Percentiles rank a stretch among this genome's conserved stretches.
These are phyloP conservation scores for Bombyx mori DNA, from an alignment of 1,140 invertebrate species.

Conservation along the genomic window DNA sequence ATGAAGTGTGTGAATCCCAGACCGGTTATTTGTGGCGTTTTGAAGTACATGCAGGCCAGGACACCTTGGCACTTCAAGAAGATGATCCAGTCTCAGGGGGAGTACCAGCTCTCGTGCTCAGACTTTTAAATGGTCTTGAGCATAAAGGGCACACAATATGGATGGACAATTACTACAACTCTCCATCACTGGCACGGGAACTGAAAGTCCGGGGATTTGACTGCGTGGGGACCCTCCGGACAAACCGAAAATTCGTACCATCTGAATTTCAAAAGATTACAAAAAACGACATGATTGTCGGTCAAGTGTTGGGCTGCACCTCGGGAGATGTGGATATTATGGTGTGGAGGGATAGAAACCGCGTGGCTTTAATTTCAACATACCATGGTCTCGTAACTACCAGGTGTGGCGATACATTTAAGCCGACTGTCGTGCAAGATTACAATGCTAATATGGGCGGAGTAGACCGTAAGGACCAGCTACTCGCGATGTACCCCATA, in stretches of 20 bases:
- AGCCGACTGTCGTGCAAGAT: slow-evolving; percentile 5
- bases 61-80: too few relatives aligned
- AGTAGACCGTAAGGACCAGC: slow-evolving; percentile 10
- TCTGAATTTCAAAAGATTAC: background rate
- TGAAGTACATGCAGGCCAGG: slow-evolving; percentile 1
- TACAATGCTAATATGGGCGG: slow-evolving; percentile 10
- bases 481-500: slow-evolving; percentile 5
- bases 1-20: slow-evolving; percentile 19
- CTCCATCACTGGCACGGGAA: slow-evolving; percentile 13
- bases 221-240: slow-evolving; percentile 11
- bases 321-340: slow-evolving; percentile 7
- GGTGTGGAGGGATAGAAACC: slow-evolving; percentile 5
- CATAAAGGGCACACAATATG: too few relatives aligned
- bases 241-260: slow-evolving; percentile 5
- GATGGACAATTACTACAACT: slow-evolving; percentile 27
- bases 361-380: slow-evolving; percentile 10
- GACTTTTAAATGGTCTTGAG: too few relatives aligned
- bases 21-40: slow-evolving; percentile 18
- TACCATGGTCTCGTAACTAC: slow-evolving; percentile 3
- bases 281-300: slow-evolving; percentile 1
- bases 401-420: background rate
- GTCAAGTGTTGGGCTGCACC: slow-evolving; percentile 7
- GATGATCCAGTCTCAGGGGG: too few relatives aligned
- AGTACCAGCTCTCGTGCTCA: background rate
- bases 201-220: too few relatives aligned